Evolutionary conservation across 2,113 vertebrate species (phyloP), one percentile per base, ranked within the genome.

Genomic region (Nothobranchius furzeri): DNA sequence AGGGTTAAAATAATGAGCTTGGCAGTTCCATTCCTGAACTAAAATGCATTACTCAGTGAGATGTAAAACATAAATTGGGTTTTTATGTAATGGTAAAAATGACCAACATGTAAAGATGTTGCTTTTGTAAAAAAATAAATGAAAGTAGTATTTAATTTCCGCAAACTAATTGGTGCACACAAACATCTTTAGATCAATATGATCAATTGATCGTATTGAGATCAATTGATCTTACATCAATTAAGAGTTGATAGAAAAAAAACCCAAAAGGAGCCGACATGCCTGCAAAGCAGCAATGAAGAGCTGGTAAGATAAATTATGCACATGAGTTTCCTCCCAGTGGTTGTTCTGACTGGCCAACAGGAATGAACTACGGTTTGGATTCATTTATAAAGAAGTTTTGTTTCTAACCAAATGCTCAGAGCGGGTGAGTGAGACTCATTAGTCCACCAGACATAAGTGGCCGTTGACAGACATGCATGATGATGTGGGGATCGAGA

Each of bases 261-360:
- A 49, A 61, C 70, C 45, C 47, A 10, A 10, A 7, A 15, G 37
- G 46, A n/a, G 56, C 6, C 49, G 60, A 77, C 81, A 75, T 79
- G 80, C 53, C 65, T 70, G 68, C 40, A 53, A 66, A 75, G 66
- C 68, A 61, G 25, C 56, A 48, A 50, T 61, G 53, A 68, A 24
- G 7, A 13, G 62, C 15, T 60, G 25, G 17, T 73, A 67, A 59
- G 59, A 80, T 87, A 71, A 80, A 86, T 87, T 80, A 85, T 82
- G 77, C 46, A 81, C 62, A 9, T 40, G 37, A 40, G 49, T 30
- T 30, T 30, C 30, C 30, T 30, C 30, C 4, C 30, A 30, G 30
- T 66, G 74, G 72, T 80, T 78, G 45, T 55, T 75, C 83, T 82
- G 64, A 83, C 70, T 67, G 78, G 17, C 3, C 11, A 24, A 11